phyloP scores from a whole-genome alignment of 2,113 vertebrate genomes.

The Psammodynastes pulverulentus region DNA sequence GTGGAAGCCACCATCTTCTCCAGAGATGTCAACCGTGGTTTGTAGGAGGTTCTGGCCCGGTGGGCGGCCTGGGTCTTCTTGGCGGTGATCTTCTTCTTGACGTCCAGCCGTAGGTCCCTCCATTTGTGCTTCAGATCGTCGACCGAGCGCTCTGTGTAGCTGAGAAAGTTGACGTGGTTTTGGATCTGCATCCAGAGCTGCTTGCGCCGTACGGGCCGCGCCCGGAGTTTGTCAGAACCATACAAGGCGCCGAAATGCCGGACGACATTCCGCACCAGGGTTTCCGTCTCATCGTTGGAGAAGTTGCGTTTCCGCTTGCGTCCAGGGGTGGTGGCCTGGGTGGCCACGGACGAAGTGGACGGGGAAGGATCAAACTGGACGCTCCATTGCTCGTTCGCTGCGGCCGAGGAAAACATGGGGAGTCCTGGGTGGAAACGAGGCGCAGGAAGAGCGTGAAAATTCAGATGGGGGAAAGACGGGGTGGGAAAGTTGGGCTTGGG shows the following conservation, averaged over 20 bases:
- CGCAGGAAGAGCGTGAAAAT: conserved; percentile 46
- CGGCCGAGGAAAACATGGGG: conserved; percentile 62
- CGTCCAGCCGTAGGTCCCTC: conserved; percentile 66
- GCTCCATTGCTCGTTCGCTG: conserved; percentile 61
- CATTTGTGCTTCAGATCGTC: conserved; percentile 74
- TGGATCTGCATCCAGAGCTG: conserved; percentile 61
- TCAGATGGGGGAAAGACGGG: conserved; percentile 49
- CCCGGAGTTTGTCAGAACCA: conserved; percentile 67
- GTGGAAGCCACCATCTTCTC: conserved; percentile 71
- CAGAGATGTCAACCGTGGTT: conserved; percentile 59
- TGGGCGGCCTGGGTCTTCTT: conserved; percentile 55
- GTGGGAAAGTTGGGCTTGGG: conserved; percentile 32
- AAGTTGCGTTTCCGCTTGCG: conserved; percentile 65
- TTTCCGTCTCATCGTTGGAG: conserved; percentile 72
- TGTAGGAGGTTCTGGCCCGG: conserved; percentile 40
- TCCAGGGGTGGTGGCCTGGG: conserved; percentile 47
- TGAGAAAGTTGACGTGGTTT: conserved; percentile 66
- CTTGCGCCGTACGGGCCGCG: conserved; percentile 62
- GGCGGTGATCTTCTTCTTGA: conserved; percentile 62
- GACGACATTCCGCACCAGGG: conserved; percentile 69
- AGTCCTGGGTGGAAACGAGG: conserved; percentile 57
- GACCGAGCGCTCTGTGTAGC: conserved; percentile 70
- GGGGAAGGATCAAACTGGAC: conserved; percentile 64
- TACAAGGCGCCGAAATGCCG: conserved; percentile 70
- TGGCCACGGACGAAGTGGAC: conserved; percentile 61